Base-by-base conservation (phyloP, 1,140 invertebrate species). In the Penaeus japonicus region DNA sequence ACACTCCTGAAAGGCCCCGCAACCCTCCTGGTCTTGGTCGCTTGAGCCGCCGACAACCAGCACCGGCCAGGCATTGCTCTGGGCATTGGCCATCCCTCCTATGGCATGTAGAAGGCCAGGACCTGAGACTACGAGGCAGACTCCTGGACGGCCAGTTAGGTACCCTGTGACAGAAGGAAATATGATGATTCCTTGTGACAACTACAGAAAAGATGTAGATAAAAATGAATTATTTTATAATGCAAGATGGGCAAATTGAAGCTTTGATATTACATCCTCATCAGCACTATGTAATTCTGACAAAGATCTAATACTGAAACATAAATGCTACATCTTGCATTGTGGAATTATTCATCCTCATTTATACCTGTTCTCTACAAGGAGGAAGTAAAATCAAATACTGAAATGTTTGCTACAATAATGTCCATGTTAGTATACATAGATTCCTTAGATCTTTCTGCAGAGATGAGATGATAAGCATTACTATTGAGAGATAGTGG, bases 1-100 rank as follows among this genome's bases (percentile, higher is more conserved):
- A 93, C 95, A 99, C 93, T 99, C 98, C 93, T 99, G 98, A 92
- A 99, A 99, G 12, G 97, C 98, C 73, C 98, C 98, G 91, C 97
- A 96, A 12, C 96, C 96, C 93, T 99, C 98, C 92, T 98, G 97
- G 92, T 98, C 96, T 92, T 96, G 93, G 70, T 97, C 95, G 91
- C 96, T 97, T 4, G 98, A 96, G 20, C 98, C 98, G 78, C 96
- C 97, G 90, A 99, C 95, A 0, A 99, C 96, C 75, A 99, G 91
- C 57, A 99, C 91, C 0, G 98, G 98, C 98, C 98, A 99, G 92
- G 96, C 97, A 93, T 99, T 99, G 4, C 97, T 94, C 93, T 98
- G 97, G 24, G 98, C 97, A 94, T 99, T 99, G 20, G 98, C 97
- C 96, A 99, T 96, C 30, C 98, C 98, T 80, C 97, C 97, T 77